phyloP scores from a whole-genome alignment of 2,888 invertebrate genomes.

The Pardosa pseudoannulata region DNA sequence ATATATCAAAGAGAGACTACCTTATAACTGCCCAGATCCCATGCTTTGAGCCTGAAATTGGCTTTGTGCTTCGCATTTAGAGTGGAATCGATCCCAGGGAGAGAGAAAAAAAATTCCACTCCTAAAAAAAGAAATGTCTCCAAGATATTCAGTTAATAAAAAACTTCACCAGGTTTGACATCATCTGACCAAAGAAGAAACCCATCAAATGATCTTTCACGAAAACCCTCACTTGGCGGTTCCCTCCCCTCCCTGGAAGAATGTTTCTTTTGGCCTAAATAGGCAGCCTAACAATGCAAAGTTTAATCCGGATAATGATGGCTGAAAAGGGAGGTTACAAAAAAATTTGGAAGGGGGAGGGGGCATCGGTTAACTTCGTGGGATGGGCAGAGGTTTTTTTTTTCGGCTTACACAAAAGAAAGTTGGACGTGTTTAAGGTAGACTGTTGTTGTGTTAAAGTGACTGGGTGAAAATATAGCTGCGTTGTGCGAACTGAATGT shows the following conservation, averaged over 20 bases:
- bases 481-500: background rate
- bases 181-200: conserved; percentile 28
- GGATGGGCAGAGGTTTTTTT: conserved; percentile 1
- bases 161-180: conserved; percentile 34
- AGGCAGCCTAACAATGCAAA: conserved; percentile 38
- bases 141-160: background rate
- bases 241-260: background rate
- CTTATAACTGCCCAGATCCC: background rate
- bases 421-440: background rate
- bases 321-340: background rate
- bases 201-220: conserved; percentile 5
- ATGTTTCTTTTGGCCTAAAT: conserved; percentile 50
- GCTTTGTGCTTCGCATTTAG: background rate
- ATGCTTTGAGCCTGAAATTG: too few relatives aligned
- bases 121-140: background rate
- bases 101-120: background rate
- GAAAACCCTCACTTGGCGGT: background rate
- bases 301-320: conserved; percentile 53
- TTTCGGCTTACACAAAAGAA: background rate
- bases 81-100: background rate
- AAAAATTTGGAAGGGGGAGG: conserved; percentile 19
- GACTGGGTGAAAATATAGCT: background rate
- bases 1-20: conserved; percentile 2
- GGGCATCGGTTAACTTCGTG: conserved; percentile 24
- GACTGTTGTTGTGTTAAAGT: background rate